Conservation (phyloP, 2,888 invertebrate genomes). For the Melieria crassipennis region DNA sequence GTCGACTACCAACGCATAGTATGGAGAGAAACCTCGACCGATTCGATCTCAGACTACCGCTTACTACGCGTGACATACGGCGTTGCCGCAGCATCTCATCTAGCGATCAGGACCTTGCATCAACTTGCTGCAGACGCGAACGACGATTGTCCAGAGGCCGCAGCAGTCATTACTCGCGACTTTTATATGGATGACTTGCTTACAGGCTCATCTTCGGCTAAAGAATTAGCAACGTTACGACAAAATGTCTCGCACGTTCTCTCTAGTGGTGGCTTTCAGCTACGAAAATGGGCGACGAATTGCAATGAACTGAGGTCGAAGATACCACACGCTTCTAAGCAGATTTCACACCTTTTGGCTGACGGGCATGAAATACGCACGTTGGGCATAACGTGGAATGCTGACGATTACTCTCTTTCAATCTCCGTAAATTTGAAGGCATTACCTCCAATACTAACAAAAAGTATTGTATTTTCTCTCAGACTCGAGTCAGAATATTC, state of each 20-base stretch:
- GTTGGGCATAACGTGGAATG: too few species aligned
- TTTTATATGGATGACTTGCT: constrained; percentile 25
- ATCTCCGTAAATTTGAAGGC: too few species aligned
- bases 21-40: constrained; percentile 25
- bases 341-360: too few species aligned
- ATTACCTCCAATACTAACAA: too few species aligned
- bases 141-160: background rate
- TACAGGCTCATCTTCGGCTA: background rate
- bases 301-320: background rate
- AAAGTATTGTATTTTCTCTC: too few species aligned
- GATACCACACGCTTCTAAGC: too few species aligned
- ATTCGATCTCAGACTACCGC: constrained; percentile 7
- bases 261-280: background rate
- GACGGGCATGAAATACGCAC: too few species aligned
- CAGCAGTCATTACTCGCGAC: background rate
- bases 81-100: background rate
- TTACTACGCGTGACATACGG: background rate
- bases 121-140: background rate
- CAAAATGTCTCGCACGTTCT: background rate
- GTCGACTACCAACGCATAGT: constrained; percentile 32
- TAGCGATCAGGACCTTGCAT: background rate
- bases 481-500: too few species aligned
- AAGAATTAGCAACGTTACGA: background rate
- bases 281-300: background rate
- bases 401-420: too few species aligned